These are phyloP conservation scores for Mercenaria mercenaria DNA, from an alignment of 1,140 invertebrate species.

Conservation along the genomic window DNA sequence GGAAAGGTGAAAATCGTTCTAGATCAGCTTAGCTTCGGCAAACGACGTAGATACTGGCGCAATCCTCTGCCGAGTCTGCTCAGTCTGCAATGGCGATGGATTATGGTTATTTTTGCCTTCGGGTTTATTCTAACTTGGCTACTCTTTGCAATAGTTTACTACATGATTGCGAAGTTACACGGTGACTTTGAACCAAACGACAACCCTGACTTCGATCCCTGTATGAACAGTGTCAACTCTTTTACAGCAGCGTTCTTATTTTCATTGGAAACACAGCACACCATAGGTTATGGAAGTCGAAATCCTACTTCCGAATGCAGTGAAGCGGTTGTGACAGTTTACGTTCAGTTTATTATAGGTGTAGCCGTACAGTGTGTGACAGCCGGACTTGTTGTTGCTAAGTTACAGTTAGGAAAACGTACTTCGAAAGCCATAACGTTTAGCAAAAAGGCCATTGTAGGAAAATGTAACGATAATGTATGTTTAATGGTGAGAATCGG, in stretches of 20 bases:
- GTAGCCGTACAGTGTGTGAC: constrained; percentile 92
- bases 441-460: constrained; percentile 94
- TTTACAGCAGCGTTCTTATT: constrained; percentile 84
- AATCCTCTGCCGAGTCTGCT: constrained; percentile 64
- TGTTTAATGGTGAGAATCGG: constrained; percentile 98
- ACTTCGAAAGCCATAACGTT: constrained; percentile 96
- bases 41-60: constrained; percentile 51
- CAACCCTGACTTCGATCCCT: constrained; percentile 70
- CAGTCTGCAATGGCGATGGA: constrained; percentile 95
- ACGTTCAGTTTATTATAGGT: constrained; percentile 97
- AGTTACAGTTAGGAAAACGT: constrained; percentile 92
- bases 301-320: constrained; percentile 97
- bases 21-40: constrained; percentile 53
- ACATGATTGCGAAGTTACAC: constrained; percentile 95
- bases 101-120: constrained; percentile 95
- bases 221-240: constrained; percentile 81
- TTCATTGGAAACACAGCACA: constrained; percentile 86
- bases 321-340: constrained; percentile 97
- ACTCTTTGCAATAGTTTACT: constrained; percentile 96
- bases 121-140: constrained; percentile 97
- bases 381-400: constrained; percentile 90
- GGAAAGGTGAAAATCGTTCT: constrained; percentile 62
- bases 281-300: constrained; percentile 87
- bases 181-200: constrained; percentile 90
- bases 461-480: constrained; percentile 91